Evolutionary conservation across 2,797 vertebrate species (phyloP), one percentile per base, ranked within the genome.

Genomic region (Corythornis leucogaster): DNA sequence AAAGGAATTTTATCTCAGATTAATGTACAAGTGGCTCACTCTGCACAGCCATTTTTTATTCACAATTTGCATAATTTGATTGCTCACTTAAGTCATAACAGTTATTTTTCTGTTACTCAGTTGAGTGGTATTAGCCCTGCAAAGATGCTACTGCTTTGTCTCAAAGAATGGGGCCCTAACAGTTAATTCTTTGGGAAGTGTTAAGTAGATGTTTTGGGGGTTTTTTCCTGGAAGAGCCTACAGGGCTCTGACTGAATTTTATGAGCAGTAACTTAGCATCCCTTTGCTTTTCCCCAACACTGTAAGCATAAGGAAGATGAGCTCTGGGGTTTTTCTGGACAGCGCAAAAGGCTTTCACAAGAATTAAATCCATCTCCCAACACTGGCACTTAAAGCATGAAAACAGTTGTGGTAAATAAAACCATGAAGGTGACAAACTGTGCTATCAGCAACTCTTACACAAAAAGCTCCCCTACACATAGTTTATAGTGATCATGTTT

Each of bases 1-100:
- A 26, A 59, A 87, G 3, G 3, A 78, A 70, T 73, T 89, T 89
- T 84, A 94, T 22, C 18, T 84, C 48, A 67, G 16, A 73, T 57
- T 38, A 76, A 78, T 1, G 1, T 63, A 11, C 8, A 53, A 83
- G 31, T 40, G 5, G 6, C 28, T 87, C 11, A 11, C 45, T 77
- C 17, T 0, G 7, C 6, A 12, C 1, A 3, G 11, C 5, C 62
- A 7, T 15, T 63, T 66, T 3, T 64, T 77, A n/a, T 25, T 57
- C 26, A 21, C 31, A 77, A 51, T 42, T 86, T 85, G 66, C 30
- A 19, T 62, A 10, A 55, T 67, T 71, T 58, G 17, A 50, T 9
- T 45, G 24, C 62, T 67, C 48, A 63, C 12, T 24, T 80, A 66
- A 78, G 55, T 42, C 6, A 22, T 2, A 61, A 11, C 14, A 48